Conservation (phyloP, 2,888 invertebrate genomes). For the Hermaeophaga mercurialis region DNA sequence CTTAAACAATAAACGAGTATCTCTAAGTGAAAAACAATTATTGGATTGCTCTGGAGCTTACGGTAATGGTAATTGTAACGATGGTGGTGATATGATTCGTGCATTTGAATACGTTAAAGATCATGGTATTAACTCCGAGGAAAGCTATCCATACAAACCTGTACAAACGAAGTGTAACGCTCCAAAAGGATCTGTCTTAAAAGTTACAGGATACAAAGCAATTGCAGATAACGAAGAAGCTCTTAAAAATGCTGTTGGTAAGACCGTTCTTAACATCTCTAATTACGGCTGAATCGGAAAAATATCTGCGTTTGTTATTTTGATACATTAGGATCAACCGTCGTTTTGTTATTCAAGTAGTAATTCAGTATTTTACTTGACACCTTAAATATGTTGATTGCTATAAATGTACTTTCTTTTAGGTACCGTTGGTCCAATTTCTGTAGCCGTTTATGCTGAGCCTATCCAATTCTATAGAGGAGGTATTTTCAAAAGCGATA, state of each 20-base stretch:
- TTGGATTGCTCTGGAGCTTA: slow-evolving; percentile 72
- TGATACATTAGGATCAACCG: too few relatives aligned
- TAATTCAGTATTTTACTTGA: background rate
- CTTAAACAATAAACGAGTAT: slow-evolving; percentile 74
- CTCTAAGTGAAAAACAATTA: slow-evolving; percentile 81
- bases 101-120: slow-evolving; percentile 81
- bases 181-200: slow-evolving; percentile 58
- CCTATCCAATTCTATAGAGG: slow-evolving; percentile 16
- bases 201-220: slow-evolving; percentile 52
- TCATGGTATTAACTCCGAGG: slow-evolving; percentile 82
- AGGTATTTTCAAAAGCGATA: slow-evolving; percentile 11
- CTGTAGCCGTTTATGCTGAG: slow-evolving; percentile 17
- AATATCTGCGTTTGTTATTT: too few relatives aligned
- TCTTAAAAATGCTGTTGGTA: slow-evolving; percentile 61
- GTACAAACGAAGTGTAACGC: slow-evolving; percentile 51
- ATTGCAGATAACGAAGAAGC: background rate
- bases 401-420: slow-evolving; percentile 13
- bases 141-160: slow-evolving; percentile 73
- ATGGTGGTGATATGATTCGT: slow-evolving; percentile 77
- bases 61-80: slow-evolving; percentile 84
- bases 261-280: too few relatives aligned
- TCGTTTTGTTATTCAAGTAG: background rate
- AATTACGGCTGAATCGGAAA: too few relatives aligned
- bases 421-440: slow-evolving; percentile 26
- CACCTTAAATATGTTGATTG: background rate